Base-by-base conservation (phyloP, 2,888 invertebrate species). In the Dorcus hopei region DNA sequence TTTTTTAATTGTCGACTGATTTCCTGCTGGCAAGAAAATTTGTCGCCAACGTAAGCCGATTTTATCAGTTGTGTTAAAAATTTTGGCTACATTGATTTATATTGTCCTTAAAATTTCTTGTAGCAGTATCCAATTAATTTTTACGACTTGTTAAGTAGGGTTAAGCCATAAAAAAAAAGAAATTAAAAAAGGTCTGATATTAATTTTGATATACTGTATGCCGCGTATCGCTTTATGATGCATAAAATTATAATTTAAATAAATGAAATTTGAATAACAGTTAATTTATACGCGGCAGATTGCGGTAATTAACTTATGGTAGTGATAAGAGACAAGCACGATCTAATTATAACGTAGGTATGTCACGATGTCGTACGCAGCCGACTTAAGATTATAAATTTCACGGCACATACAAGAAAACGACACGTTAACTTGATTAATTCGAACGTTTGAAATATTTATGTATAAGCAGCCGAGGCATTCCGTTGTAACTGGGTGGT, bases 331-430 rank as follows among this genome's bases (percentile, higher is more conserved):
- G 62, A 66, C 45, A 16, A 23, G 56, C 48, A 49, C 65, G 65
- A 62, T 66, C 65, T 64, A 68, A 68, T 68, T 68, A 68, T 65
- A 62, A 59, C 63, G 52, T 64, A 67, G 66, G 66, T 67, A 66
- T 68, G 68, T 66, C 66, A 62, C 64, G 62, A 61, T 54, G 64
- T 65, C 65, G 62, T 58, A 62, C 58, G 58, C 63, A 63, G 63
- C 63, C 54, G 62, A 60, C 61, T n/a, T 63, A 65, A 62, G 59
- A 59, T 63, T 47, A 67, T 67, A 66, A 67, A 67, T 67, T 66
- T 65, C 61, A 59, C 54, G 51, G 56, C 61, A 61, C 62, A 64
- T 63, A 63, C 65, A 66, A 67, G 67, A 65, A 66, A 62, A 64
- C 59, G 65, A 65, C 66, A 64, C 9, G 61, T 62, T 59, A 54